A percentile compares a stretch with the other conserved stretches of the same genome.
Conservation (phyloP, 2,113 vertebrate genomes). For the Siphamia tubifer region DNA sequence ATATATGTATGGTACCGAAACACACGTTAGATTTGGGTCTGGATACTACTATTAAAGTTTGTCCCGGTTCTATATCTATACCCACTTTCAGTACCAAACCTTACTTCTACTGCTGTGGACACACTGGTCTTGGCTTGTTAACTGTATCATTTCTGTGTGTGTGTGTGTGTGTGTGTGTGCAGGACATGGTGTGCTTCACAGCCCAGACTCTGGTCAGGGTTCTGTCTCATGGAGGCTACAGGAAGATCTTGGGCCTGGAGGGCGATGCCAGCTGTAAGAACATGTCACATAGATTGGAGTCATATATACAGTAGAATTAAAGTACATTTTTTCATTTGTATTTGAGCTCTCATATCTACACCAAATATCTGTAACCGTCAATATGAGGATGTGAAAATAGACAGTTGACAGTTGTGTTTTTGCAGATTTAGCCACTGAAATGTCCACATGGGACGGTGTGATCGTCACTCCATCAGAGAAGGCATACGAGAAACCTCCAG, state of each 20-base stretch:
- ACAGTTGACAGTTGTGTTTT: not conserved
- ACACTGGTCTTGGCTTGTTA: no score
- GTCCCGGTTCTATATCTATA: no score
- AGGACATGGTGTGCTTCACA: constrained; percentile 98
- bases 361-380: no score
- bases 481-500: constrained; percentile 94
- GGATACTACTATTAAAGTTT: no score
- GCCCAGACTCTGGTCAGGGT: constrained; percentile 96
- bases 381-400: not conserved
- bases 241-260: constrained; percentile 96
- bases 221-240: constrained; percentile 92
- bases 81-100: no score
- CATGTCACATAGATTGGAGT: not conserved
- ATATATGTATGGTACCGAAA: no score
- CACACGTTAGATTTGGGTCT: no score
- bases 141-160: not conserved
- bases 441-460: constrained; percentile 97
- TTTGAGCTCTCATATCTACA: no score
- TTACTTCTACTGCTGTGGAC: no score
- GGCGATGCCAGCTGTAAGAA: constrained; percentile 95
- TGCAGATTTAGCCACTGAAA: constrained; percentile 90
- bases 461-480: constrained; percentile 97
- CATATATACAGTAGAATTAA: not conserved
- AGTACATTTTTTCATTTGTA: no score
- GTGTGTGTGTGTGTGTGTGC: constrained; percentile 13